Base-by-base conservation (phyloP, 2,888 invertebrate species). In the Stenotaenia linearis region DNA sequence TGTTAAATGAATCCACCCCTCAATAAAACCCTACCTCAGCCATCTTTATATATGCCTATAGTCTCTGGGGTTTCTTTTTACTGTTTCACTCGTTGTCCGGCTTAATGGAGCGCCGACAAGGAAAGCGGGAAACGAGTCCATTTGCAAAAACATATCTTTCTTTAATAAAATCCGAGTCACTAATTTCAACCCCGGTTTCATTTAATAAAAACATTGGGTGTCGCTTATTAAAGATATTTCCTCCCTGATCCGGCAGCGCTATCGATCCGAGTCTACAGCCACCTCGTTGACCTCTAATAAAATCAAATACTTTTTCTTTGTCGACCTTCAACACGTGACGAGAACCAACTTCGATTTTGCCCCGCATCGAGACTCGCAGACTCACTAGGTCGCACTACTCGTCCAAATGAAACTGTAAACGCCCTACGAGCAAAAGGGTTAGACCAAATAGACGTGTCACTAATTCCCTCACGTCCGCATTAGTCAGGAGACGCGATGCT, bases 401-500 rank as follows among this genome's bases (percentile, higher is more conserved):
- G 50, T 50, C 50, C 50, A 50, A 50, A 50, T 50, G 50, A 50
- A 50, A 50, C 50, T 50, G 50, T 50, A 50, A 50, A 50, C 50
- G 50, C 50, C 50, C 50, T 21, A 18, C 50, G 50, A 50, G 50
- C 50, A 50, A 50, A 50, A 50, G 50, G 50, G 50, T 50, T 50
- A 50, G 50, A 50, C 50, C 50, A 50, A 50, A 50, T 50, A 50
- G 50, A 50, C 50, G 50, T 15, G 50, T 50, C 74, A 35, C 18
- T 76, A 76, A 30, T 76, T 35, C 32, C 76, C 37, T 37, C 35
- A 76, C 76, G 76, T 30, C 37, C 35, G 76, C 37, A 30, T 76
- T 35, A 76, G 35, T 76, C 35, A 23, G 76, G 75, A 32, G 28
- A 74, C 30, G 28, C 75, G 75, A 74, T 28, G 25, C 75, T 74